Conservation (phyloP, 1,140 invertebrate species). For the Grapholita molesta region DNA sequence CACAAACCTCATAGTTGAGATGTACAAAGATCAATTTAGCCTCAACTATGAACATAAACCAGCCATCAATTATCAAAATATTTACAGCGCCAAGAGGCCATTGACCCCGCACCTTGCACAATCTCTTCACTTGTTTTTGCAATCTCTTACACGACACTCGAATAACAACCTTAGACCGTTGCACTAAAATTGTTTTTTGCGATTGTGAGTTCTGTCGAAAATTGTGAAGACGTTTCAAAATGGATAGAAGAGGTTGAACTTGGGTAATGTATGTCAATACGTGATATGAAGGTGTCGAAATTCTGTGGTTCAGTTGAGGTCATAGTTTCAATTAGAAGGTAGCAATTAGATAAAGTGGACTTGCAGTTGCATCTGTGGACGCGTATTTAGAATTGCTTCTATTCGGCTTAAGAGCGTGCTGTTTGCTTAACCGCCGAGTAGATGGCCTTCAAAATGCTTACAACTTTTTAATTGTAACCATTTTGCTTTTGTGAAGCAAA, state of each 20-base stretch:
- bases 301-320: neutral
- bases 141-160: neutral
- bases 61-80: constrained; percentile 14
- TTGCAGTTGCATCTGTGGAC: neutral
- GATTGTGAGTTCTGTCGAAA: neutral
- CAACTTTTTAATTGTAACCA: too few relatives aligned
- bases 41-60: neutral
- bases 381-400: neutral
- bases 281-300: neutral
- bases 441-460: too few relatives aligned
- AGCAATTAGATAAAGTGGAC: neutral
- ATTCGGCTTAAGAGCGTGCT: neutral
- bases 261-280: neutral
- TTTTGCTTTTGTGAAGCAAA: too few relatives aligned
- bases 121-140: neutral
- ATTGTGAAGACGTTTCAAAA: neutral
- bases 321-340: neutral
- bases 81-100: constrained; percentile 1
- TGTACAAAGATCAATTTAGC: neutral
- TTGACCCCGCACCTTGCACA: neutral
- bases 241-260: neutral
- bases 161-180: neutral
- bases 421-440: too few relatives aligned
- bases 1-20: neutral
- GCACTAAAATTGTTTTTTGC: neutral